A percentile compares a stretch with the other conserved stretches of the same genome.
Conservation (phyloP, 92 coral and sea anemone genomes). For the Parazoanthus darwini region DNA sequence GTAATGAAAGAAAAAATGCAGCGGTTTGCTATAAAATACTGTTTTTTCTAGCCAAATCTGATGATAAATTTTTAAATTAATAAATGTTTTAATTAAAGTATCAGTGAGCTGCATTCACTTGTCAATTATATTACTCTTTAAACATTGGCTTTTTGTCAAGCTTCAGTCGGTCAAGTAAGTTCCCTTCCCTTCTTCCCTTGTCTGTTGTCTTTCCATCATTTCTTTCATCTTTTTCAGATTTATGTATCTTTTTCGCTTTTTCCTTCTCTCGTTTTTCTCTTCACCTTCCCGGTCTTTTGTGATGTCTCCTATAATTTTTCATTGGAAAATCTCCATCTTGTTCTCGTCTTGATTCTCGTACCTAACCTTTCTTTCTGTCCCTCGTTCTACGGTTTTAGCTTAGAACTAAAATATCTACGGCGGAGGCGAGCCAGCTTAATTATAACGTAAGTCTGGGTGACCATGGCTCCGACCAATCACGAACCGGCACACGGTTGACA, state of each 20-base stretch:
- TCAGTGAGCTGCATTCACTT: not conserved
- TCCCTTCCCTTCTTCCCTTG: not conserved
- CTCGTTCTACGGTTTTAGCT: not conserved
- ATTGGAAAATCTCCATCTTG: not conserved
- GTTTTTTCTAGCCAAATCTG: not conserved
- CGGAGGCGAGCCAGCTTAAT: not conserved
- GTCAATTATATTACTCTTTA: not conserved
- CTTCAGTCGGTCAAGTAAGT: not conserved
- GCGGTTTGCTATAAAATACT: not conserved
- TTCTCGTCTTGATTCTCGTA: not conserved
- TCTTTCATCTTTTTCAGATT: not conserved
- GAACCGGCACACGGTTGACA: conserved; percentile 70
- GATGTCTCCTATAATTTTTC: not conserved
- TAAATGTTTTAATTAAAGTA: not conserved
- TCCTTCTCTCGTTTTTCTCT: not conserved
- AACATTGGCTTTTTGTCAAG: not conserved
- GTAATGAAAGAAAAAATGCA: not conserved
- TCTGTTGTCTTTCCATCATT: not conserved
- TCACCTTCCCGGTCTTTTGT: not conserved
- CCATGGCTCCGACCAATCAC: not conserved
- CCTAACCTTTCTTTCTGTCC: not conserved
- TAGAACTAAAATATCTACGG: not conserved
- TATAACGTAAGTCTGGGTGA: not conserved
- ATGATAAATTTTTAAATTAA: not conserved
- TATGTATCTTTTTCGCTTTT: not conserved